Conservation (phyloP, 2,888 invertebrate species). For the Xanthorhoe spadicearia region DNA sequence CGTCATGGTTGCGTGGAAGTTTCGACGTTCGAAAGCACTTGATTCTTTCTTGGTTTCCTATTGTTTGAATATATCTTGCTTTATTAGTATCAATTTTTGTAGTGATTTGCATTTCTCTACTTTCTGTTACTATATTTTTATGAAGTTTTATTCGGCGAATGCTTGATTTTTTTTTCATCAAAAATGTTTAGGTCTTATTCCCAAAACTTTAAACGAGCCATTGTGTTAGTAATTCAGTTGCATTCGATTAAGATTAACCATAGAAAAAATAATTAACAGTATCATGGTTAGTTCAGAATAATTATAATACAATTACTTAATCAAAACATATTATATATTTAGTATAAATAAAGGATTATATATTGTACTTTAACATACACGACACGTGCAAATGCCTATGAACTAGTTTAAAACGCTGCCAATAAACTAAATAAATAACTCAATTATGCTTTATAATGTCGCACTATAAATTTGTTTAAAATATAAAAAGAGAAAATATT, state of each 20-base stretch:
- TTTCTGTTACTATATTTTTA: not conserved
- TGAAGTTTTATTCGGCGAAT: too few relatives aligned
- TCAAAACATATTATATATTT: too few relatives aligned
- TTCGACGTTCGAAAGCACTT: slow-evolving; percentile 27
- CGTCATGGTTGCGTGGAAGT: slow-evolving; percentile 67
- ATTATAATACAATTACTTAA: too few relatives aligned
- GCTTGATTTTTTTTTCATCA: too few relatives aligned
- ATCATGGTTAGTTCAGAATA: too few relatives aligned
- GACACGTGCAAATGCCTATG: not conserved
- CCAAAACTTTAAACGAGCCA: too few relatives aligned
- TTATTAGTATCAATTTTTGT: not conserved
- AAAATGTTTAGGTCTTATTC: too few relatives aligned
- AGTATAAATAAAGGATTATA: too few relatives aligned
- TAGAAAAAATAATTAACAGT: too few relatives aligned
- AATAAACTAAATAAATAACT: slow-evolving; percentile 35
- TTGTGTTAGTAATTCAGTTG: too few relatives aligned
- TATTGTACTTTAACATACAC: too few relatives aligned
- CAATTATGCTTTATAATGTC: slow-evolving; percentile 23
- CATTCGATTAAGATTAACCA: too few relatives aligned
- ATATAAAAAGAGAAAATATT: slow-evolving; percentile 20
- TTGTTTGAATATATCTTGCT: slow-evolving; percentile 8
- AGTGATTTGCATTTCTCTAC: not conserved
- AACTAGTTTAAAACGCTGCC: slow-evolving; percentile 18
- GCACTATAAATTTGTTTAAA: slow-evolving; percentile 22
- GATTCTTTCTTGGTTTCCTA: slow-evolving; percentile 16